Conservation (phyloP, 2,797 vertebrate species). For the Holocentrus rufus region DNA sequence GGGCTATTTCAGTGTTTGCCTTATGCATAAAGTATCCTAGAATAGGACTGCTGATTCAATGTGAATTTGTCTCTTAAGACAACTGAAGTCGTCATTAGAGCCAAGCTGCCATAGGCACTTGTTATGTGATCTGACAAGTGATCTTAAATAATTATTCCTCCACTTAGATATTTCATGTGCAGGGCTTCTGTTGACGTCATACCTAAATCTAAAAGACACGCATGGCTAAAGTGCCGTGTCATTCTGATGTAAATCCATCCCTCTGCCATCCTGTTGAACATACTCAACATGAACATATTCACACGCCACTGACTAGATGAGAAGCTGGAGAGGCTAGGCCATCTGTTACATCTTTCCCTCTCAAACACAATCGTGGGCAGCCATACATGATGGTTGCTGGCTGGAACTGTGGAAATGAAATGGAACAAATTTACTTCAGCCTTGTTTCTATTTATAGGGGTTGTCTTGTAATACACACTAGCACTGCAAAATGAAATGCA, state of each 20-base stretch:
- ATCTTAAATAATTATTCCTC: not conserved
- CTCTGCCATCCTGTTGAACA: slow-evolving; percentile 5
- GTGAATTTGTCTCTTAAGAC: not conserved
- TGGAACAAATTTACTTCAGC: not conserved
- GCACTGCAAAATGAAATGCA: not conserved
- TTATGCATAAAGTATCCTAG: not conserved
- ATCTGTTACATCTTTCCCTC: slow-evolving; percentile 47
- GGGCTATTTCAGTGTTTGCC: not conserved
- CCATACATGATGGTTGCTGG: slow-evolving; percentile 28
- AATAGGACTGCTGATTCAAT: not conserved
- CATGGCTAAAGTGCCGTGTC: not conserved
- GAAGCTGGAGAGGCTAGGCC: slow-evolving; percentile 30
- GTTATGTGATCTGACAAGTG: not conserved
- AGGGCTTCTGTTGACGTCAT: not conserved
- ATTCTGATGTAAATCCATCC: slow-evolving; percentile 1
- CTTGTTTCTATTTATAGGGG: not conserved
- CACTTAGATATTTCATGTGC: not conserved
- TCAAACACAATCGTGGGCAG: slow-evolving; percentile 4
- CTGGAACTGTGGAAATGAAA: slow-evolving; percentile 18
- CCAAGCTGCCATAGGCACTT: too few species aligned
- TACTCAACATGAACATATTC: slow-evolving; percentile 21
- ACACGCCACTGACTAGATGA: slow-evolving; percentile 35
- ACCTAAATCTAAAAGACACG: not conserved
- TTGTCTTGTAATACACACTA: not conserved
- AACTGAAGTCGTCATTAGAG: not conserved